Base-by-base conservation (phyloP, 2,888 invertebrate species). In the Sarcophaga variegata region DNA sequence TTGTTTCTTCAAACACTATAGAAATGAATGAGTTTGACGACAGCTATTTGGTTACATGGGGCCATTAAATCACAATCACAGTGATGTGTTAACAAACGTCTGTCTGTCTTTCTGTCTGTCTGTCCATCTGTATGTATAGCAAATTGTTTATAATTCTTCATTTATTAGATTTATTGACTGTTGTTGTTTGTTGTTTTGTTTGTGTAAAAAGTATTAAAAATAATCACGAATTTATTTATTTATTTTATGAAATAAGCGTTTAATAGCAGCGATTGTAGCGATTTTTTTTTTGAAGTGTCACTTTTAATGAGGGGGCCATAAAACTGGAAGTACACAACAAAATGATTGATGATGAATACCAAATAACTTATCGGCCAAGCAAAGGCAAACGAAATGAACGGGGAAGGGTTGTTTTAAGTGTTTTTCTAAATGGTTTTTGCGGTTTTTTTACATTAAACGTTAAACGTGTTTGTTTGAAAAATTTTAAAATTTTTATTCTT, bases 311-410 rank as follows among this genome's bases (percentile, higher is more conserved):
- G 71, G 82, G 75, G 82, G 75, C 49, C 82, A 83, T 86, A 69
- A 83, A 80, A 86, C 69, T 83, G 69, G 49, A 86, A 80, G 69
- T 25, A 27, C 37, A 37, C 37, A 37, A 49, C 54, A 54, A 81
- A 77, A 74, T 83, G 77, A 86, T 83, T 83, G 77, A 86, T 86
- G 86, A 86, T 86, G 86, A 86, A 86, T 86, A 86, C 69, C 47
- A 86, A 83, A 81, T 86, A 71, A 71, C 54, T 79, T 79, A 37
- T 37, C 37, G 8, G 37, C 37, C 37, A 37, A 37, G 8, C 37
- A 37, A 37, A 37, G 8, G 37, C 10, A 37, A 37, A 37, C 37
- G 37, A 37, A 37, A 37, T 37, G 37, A 37, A 37, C 10, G 37
- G 37, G 37, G 37, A 8, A 37, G 8, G 37, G 8, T 37, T 37